Conservation (phyloP, 2,797 vertebrate genomes). For the Poecilia picta region DNA sequence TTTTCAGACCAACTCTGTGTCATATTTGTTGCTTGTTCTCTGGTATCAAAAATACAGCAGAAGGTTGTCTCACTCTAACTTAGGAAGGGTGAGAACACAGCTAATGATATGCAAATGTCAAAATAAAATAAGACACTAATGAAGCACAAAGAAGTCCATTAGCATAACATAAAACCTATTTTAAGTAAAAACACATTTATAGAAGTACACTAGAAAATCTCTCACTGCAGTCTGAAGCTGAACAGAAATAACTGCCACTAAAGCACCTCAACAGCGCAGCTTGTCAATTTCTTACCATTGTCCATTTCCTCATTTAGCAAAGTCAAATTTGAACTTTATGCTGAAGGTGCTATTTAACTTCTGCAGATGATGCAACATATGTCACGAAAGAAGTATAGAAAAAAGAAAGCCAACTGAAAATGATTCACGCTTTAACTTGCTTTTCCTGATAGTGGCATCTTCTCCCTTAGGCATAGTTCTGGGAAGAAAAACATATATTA, state of each 20-base stretch:
- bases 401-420: background rate
- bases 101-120: constrained; percentile 14
- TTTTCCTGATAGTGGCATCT: background rate
- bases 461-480: background rate
- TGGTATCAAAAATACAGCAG: constrained; percentile 39
- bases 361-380: constrained; percentile 5
- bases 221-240: background rate
- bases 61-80: constrained; percentile 32
- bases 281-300: constrained; percentile 26
- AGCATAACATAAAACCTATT: background rate
- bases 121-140: background rate
- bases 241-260: background rate
- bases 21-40: background rate
- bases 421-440: background rate
- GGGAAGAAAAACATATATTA: background rate
- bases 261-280: constrained; percentile 5
- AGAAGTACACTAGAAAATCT: too few relatives aligned
- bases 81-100: constrained; percentile 11
- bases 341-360: constrained; percentile 52
- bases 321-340: constrained; percentile 29
- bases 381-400: background rate
- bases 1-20: background rate
- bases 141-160: background rate
- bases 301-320: constrained; percentile 51
- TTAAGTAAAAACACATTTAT: background rate